These are phyloP conservation scores for Thrips palmi DNA, from an alignment of 1,140 invertebrate species.

Conservation along the genomic window DNA sequence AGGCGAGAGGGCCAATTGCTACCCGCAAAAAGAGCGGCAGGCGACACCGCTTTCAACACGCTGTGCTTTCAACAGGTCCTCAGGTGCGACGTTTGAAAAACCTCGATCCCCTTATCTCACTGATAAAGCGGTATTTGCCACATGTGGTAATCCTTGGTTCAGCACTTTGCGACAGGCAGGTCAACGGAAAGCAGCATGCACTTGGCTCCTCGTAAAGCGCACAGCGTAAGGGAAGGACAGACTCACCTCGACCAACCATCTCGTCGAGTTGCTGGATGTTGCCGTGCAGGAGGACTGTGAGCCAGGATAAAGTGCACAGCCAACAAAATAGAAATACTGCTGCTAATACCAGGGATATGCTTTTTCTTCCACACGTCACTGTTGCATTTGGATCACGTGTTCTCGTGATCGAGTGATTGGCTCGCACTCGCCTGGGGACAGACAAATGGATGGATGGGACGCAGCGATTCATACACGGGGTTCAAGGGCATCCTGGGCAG, in stretches of 20 bases:
- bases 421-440: constrained; percentile 10
- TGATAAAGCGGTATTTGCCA: neutral
- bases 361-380: constrained; percentile 20
- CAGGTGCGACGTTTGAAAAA: no score
- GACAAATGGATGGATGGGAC: neutral
- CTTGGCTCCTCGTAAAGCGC: no score
- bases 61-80: no score
- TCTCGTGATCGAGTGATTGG: constrained; percentile 5
- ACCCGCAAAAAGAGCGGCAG: no score
- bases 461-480: neutral
- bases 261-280: constrained; percentile 27
- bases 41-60: no score
- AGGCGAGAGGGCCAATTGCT: no score
- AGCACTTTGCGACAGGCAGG: no score
- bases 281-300: constrained; percentile 26
- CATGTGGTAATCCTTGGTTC: neutral
- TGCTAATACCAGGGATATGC: constrained; percentile 22
- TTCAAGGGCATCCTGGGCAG: neutral
- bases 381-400: constrained; percentile 14
- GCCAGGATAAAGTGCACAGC: constrained; percentile 26
- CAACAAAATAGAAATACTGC: constrained; percentile 24
- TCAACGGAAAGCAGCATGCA: no score
- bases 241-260: constrained; percentile 27
- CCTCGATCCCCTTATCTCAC: no score
- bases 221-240: no score